Conservation (phyloP, 2,888 invertebrate genomes). For the Molorchus minor region DNA sequence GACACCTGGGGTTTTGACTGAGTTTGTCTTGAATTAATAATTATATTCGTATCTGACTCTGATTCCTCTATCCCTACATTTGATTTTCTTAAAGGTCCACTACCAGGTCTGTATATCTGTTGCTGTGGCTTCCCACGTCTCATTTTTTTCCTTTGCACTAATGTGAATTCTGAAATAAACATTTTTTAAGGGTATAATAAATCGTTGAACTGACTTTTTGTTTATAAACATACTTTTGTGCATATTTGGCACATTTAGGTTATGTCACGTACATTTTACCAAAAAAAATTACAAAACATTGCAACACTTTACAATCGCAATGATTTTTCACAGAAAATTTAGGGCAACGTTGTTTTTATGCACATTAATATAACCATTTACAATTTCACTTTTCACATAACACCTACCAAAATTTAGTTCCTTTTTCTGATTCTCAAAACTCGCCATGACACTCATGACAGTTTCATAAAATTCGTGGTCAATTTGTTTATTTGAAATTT, state of each 20-base stretch:
- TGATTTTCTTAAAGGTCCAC: constrained; percentile 77
- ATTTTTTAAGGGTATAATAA: constrained; percentile 14
- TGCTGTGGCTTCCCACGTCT: constrained; percentile 74
- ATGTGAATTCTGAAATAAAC: constrained; percentile 39
- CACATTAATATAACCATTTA: constrained; percentile 20
- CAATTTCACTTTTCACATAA: constrained; percentile 23
- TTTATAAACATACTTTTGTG: constrained; percentile 49
- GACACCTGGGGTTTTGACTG: constrained; percentile 39
- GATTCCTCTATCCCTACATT: constrained; percentile 70
- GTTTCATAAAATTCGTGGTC: constrained; percentile 13
- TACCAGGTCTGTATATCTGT: constrained; percentile 79
- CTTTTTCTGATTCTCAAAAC: constrained; percentile 50
- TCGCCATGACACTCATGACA: constrained; percentile 48
- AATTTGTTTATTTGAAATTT: constrained; percentile 13
- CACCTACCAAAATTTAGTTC: constrained; percentile 54
- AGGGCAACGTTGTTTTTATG: too few species aligned
- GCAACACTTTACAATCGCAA: too few species aligned
- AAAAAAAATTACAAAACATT: too few species aligned
- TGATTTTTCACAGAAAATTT: too few species aligned
- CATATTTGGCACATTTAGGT: constrained; percentile 42
- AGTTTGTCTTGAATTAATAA: constrained; percentile 47
- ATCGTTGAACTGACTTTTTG: constrained; percentile 39
- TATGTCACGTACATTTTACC: constrained; percentile 39
- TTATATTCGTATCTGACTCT: constrained; percentile 60
- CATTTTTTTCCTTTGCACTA: constrained; percentile 54